These are phyloP conservation scores for Ibidorhyncha struthersii DNA, from an alignment of 2,113 vertebrate genomes.

Conservation along the genomic window DNA sequence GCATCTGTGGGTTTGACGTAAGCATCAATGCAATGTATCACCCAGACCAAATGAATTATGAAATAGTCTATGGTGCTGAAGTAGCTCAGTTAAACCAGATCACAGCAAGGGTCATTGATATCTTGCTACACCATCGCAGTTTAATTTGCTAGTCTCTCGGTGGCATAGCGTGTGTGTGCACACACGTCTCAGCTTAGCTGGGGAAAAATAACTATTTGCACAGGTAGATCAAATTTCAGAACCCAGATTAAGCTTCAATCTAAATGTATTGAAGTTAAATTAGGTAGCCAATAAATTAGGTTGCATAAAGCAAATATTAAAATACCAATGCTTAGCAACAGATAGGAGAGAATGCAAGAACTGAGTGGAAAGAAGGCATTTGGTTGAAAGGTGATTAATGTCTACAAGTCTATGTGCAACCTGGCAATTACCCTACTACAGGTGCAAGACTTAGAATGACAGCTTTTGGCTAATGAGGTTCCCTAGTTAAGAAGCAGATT, in stretches of 20 bases:
- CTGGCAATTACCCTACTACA: neutral
- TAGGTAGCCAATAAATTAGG: neutral
- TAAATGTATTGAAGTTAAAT: neutral
- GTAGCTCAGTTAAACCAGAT: neutral
- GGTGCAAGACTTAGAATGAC: neutral
- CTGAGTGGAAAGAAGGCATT: neutral
- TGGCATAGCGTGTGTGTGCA: neutral
- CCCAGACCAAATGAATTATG: neutral
- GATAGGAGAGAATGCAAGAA: neutral
- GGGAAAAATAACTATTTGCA: neutral
- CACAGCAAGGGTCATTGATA: neutral
- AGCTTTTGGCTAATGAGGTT: slow-evolving; percentile 6
- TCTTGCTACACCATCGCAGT: neutral
- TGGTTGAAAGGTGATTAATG: neutral
- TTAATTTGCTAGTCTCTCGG: neutral
- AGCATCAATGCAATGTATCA: neutral
- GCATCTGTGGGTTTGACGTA: neutral
- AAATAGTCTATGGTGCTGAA: neutral
- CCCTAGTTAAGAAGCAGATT: slow-evolving; percentile 3
- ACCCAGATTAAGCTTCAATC: neutral
- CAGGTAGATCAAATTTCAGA: neutral
- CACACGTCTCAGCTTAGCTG: neutral
- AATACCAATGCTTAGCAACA: neutral
- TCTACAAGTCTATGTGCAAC: neutral
- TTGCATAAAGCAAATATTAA: neutral